phyloP scores from a whole-genome alignment of 2,888 invertebrate species.

The Holacanthella duospinosa region DNA sequence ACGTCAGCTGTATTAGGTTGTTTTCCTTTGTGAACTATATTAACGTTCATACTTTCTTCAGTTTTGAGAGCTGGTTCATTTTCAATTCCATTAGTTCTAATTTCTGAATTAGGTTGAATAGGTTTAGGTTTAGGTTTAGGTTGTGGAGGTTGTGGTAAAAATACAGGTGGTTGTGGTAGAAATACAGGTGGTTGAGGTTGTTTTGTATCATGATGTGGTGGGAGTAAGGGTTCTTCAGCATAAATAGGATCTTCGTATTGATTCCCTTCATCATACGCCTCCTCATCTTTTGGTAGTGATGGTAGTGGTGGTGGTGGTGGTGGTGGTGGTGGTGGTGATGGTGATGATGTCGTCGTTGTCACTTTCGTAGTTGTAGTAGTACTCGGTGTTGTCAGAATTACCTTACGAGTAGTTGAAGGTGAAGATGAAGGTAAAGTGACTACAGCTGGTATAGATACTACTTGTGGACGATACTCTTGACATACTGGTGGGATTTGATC shows the following conservation, averaged over 20 bases:
- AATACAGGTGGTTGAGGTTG: not conserved
- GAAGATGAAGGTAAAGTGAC: not conserved
- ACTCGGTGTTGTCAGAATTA: not conserved
- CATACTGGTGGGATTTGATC: conserved; percentile 66
- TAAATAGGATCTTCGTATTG: conserved; percentile 2
- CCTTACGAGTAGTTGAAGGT: not conserved
- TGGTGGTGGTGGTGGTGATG: not conserved
- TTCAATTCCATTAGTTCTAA: conserved; percentile 55
- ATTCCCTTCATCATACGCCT: conserved; percentile 4
- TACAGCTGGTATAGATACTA: not conserved
- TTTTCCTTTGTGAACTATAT: conserved; percentile 39
- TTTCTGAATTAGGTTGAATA: conserved; percentile 18
- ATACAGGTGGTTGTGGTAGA: not conserved
- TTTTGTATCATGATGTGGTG: not conserved
- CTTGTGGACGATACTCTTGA: conserved; percentile 38
- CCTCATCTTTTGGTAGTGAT: not conserved
- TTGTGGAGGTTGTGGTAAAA: not conserved
- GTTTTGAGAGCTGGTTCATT: conserved; percentile 40
- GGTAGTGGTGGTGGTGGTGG: not conserved
- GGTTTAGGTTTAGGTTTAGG: not conserved
- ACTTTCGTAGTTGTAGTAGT: not conserved
- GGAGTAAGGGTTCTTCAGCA: not conserved
- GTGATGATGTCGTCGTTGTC: not conserved
- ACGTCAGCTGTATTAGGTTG: conserved; percentile 47
- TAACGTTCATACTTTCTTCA: conserved; percentile 40